These are phyloP conservation scores for Phymastichus coffea DNA, from an alignment of 1,140 invertebrate genomes.

Conservation along the genomic window DNA sequence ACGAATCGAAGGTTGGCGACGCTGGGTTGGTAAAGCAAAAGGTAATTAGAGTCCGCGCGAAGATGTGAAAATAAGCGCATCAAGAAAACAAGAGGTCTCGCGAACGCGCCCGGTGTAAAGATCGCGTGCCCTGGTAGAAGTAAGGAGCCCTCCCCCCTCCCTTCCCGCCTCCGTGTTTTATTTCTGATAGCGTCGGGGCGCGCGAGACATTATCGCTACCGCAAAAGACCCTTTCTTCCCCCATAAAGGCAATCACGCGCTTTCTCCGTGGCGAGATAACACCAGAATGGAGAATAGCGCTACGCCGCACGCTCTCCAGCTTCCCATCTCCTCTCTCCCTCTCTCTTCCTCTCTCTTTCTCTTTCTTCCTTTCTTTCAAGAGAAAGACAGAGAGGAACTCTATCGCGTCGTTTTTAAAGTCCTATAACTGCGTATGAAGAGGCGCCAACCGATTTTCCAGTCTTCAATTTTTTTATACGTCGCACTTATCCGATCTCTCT, in stretches of 20 bases:
- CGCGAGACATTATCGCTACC: conserved; percentile 53
- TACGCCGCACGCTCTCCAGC: neutral
- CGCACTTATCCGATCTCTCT: neutral
- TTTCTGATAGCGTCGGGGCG: conserved; percentile 53
- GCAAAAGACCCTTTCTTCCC: conserved; percentile 57
- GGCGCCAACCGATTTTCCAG: no score
- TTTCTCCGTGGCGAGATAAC: conserved; percentile 51
- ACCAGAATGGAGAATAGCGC: conserved; percentile 47
- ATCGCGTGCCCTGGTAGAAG: neutral
- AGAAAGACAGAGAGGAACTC: no score
- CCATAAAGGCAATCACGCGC: conserved; percentile 58
- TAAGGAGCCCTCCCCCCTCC: conserved; percentile 20
- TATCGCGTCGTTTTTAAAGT: neutral
- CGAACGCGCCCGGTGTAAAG: neutral
- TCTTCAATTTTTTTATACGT: neutral
- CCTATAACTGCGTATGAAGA: conserved; percentile 5
- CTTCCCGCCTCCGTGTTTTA: conserved; percentile 49
- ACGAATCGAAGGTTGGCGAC: no score
- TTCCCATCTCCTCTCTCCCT: neutral
- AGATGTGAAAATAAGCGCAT: no score
- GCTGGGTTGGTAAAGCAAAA: no score
- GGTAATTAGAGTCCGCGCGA: no score
- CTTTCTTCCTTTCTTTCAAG: neutral
- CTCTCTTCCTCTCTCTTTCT: neutral
- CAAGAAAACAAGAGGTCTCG: no score